Conservation (phyloP, 2,888 invertebrate species). For the Macrosiphum euphorbiae region DNA sequence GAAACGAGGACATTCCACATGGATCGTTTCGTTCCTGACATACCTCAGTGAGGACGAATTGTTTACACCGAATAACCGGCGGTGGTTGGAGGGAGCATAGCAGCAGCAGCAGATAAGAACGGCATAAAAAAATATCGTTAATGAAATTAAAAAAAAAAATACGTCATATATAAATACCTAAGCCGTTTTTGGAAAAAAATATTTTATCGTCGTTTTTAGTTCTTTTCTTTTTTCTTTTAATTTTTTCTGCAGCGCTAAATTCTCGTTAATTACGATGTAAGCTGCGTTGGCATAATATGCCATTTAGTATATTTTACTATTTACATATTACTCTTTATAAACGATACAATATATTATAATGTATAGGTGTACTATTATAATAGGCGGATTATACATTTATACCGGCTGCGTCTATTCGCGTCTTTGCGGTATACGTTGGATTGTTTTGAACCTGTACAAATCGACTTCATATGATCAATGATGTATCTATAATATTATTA, state of each 20-base stretch:
- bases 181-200: not conserved
- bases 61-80: constrained; percentile 17
- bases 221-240: not conserved
- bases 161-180: not conserved
- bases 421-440: not conserved
- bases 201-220: not conserved
- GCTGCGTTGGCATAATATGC: not conserved
- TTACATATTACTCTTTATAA: not conserved
- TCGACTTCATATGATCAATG: not conserved
- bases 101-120: not conserved
- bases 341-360: not conserved
- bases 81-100: not conserved
- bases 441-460: not conserved
- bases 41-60: constrained; percentile 34
- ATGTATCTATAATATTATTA: not conserved
- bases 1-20: constrained; percentile 35
- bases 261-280: not conserved
- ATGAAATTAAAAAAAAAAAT: constrained; percentile 32
- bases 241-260: not conserved
- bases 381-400: not conserved
- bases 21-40: constrained; percentile 48
- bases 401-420: not conserved
- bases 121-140: not conserved
- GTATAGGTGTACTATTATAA: not conserved
- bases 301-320: not conserved